These are phyloP conservation scores for Actias luna DNA, from an alignment of 2,888 invertebrate species.

Conservation along the genomic window DNA sequence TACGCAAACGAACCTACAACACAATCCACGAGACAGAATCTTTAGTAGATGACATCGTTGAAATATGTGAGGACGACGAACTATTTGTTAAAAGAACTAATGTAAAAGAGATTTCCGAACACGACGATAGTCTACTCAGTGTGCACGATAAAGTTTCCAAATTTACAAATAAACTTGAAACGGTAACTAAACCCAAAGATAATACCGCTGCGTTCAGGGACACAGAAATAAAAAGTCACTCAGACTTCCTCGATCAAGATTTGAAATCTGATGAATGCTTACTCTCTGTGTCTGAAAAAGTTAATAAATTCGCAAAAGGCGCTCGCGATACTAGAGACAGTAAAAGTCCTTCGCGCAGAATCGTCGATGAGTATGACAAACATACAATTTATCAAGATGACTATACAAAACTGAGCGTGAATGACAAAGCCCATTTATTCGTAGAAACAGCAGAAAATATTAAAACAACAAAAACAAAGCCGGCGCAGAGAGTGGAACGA, in stretches of 20 bases:
- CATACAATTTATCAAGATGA: constrained; percentile 75
- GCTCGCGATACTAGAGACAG: constrained; percentile 59
- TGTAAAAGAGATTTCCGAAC: constrained; percentile 56
- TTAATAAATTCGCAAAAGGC: constrained; percentile 84
- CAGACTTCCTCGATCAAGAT: constrained; percentile 76
- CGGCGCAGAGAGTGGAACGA: constrained; percentile 63
- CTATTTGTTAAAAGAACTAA: constrained; percentile 63
- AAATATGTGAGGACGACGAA: constrained; percentile 79
- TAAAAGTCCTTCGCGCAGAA: constrained; percentile 63
- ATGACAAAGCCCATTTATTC: constrained; percentile 85
- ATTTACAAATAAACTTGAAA: constrained; percentile 68
- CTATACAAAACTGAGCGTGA: constrained; percentile 81
- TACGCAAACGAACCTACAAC: constrained; percentile 58
- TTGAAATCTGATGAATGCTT: constrained; percentile 83
- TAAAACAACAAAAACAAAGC: constrained; percentile 64
- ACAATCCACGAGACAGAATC: constrained; percentile 83
- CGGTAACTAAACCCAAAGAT: constrained; percentile 52
- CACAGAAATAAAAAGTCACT: constrained; percentile 64
- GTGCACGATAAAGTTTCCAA: constrained; percentile 82
- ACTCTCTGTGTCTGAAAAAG: constrained; percentile 86
- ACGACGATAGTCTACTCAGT: constrained; percentile 77
- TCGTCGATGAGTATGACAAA: constrained; percentile 76
- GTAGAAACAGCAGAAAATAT: constrained; percentile 83
- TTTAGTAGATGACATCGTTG: constrained; percentile 80
- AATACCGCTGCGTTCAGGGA: constrained; percentile 52